Percentiles rank a stretch among this genome's conserved stretches.
These are phyloP conservation scores for Drosophila pseudoananassae DNA, from an alignment of 1,140 invertebrate species.

Conservation along the genomic window DNA sequence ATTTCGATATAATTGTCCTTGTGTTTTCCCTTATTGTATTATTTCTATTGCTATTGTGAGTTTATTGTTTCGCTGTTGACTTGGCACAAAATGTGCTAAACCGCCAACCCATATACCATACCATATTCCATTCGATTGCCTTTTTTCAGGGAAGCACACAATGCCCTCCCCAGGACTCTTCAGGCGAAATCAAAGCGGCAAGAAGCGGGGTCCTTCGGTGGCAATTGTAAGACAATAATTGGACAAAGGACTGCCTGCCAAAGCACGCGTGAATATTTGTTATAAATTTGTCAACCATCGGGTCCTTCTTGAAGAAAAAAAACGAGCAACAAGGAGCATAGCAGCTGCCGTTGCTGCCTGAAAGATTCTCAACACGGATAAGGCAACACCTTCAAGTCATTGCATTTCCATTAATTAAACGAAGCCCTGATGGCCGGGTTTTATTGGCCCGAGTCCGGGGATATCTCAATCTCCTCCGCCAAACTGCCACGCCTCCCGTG, in stretches of 20 bases:
- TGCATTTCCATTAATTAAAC: slow-evolving; percentile 80
- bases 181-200: slow-evolving; percentile 59
- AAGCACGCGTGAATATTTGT: slow-evolving; percentile 82
- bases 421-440: slow-evolving; percentile 36
- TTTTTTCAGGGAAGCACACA: slow-evolving; percentile 61
- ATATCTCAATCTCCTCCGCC: slow-evolving; percentile 34
- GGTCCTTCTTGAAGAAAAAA: neutral
- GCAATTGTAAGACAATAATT: slow-evolving; percentile 77
- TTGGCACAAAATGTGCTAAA: slow-evolving; percentile 72
- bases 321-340: neutral
- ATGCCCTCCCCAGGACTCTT: slow-evolving; percentile 31
- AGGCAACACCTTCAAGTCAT: slow-evolving; percentile 61
- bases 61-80: slow-evolving; percentile 53
- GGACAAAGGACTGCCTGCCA: slow-evolving; percentile 72
- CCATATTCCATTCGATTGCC: slow-evolving; percentile 30
- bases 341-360: slow-evolving; percentile 25
- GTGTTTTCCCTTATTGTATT: slow-evolving; percentile 55
- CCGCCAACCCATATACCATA: slow-evolving; percentile 23
- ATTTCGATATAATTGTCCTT: slow-evolving; percentile 76
- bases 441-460: slow-evolving; percentile 59
- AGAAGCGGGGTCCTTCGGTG: slow-evolving; percentile 48
- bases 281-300: slow-evolving; percentile 76
- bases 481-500: slow-evolving; percentile 52
- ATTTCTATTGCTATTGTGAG: slow-evolving; percentile 15
- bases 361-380: slow-evolving; percentile 58